Conservation (phyloP, 2,113 vertebrate species). For the Macroglossus sobrinus region DNA sequence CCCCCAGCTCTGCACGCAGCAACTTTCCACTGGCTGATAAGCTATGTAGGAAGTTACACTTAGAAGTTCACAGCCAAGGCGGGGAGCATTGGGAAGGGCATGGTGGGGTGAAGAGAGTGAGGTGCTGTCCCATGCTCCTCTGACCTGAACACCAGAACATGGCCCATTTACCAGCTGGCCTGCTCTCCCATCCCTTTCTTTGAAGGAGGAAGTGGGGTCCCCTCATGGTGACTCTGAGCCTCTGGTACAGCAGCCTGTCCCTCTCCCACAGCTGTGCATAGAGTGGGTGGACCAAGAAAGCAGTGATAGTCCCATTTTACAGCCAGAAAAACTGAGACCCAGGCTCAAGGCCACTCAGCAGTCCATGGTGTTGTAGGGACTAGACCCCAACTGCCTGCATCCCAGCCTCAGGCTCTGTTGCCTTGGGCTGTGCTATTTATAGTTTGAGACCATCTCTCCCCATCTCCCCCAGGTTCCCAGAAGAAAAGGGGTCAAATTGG, state of each 20-base stretch:
- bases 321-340: neutral
- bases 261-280: neutral
- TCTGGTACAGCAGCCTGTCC: neutral
- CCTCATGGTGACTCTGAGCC: neutral
- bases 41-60: neutral
- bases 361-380: neutral
- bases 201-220: neutral
- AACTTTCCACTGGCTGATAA: neutral
- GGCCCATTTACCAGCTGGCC: neutral
- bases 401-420: neutral
- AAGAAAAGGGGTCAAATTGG: neutral
- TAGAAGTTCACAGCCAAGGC: neutral
- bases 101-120: neutral
- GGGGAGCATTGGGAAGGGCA: rapidly evolving
- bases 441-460: neutral
- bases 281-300: neutral
- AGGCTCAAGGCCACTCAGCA: neutral
- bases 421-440: neutral
- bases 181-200: neutral
- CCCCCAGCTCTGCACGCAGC: neutral
- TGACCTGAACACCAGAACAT: neutral
- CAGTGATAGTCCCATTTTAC: neutral
- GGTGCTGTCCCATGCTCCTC: no score
- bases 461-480: neutral
- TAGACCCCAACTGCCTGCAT: neutral